Conservation (phyloP, 2,888 invertebrate genomes). For the Hirtodrosophila alboralis region DNA sequence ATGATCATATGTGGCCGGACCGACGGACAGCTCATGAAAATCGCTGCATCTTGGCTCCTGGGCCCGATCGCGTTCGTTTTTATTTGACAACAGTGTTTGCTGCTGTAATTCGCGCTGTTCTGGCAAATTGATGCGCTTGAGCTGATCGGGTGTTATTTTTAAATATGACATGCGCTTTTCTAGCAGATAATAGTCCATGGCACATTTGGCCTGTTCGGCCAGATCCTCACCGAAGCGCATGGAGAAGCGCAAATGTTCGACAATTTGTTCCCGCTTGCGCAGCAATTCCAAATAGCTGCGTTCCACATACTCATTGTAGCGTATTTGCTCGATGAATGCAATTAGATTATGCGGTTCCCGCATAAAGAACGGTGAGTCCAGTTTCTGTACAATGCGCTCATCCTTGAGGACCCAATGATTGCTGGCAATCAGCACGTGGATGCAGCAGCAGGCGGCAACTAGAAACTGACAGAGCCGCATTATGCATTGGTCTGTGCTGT, state of each 20-base stretch:
- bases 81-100: slow-evolving; percentile 8
- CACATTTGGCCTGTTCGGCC: slow-evolving; percentile 82
- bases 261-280: slow-evolving; percentile 80
- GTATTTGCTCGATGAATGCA: slow-evolving; percentile 82
- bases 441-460: slow-evolving; percentile 42
- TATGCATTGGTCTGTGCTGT: slow-evolving; percentile 28
- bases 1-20: slow-evolving; percentile 79
- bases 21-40: slow-evolving; percentile 57
- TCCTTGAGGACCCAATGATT: slow-evolving; percentile 83
- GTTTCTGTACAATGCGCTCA: slow-evolving; percentile 80
- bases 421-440: slow-evolving; percentile 59
- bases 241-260: slow-evolving; percentile 81
- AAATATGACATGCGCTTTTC: slow-evolving; percentile 76
- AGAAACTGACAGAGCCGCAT: slow-evolving; percentile 53
- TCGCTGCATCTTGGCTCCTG: slow-evolving; percentile 70
- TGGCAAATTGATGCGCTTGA: slow-evolving; percentile 78
- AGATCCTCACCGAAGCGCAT: slow-evolving; percentile 81
- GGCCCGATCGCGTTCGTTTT: slow-evolving; percentile 17
- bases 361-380: slow-evolving; percentile 83
- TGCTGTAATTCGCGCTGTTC: slow-evolving; percentile 62
- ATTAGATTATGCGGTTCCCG: slow-evolving; percentile 82
- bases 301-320: slow-evolving; percentile 82
- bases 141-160: slow-evolving; percentile 76
- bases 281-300: slow-evolving; percentile 77
- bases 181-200: slow-evolving; percentile 79